Base-by-base conservation (phyloP, 2,797 vertebrate genomes). In the Crypturellus tataupa region DNA sequence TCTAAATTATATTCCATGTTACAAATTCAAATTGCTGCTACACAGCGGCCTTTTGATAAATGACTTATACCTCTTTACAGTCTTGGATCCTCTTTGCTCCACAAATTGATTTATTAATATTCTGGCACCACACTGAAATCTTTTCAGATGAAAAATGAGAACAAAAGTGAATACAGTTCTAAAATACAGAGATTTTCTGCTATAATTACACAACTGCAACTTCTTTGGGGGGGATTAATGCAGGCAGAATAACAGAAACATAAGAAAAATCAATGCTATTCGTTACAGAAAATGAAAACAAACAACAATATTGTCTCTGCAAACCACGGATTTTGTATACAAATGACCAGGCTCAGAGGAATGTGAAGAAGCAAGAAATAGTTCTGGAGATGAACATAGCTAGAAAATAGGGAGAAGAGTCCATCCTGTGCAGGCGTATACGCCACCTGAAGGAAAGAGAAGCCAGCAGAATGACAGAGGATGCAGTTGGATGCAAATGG, bases 1-100 rank as follows among this genome's bases (percentile, higher is more conserved):
- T 71, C 80, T 4, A 47, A 53, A 62, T 62, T 58, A 60, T 84
- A 85, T 73, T 64, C 58, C 46, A 47, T 15, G 19, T 58, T 75
- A 80, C 31, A 65, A 68, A 91, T 60, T 87, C 11, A 51, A 90
- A 84, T 56, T 59, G 69, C 39, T 69, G 27, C 25, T 83, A 75
- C 46, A 76, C 21, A 69, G 53, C 35, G 60, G 33, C 17, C 15
- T 83, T 87, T 72, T 84, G 63, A 94, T n/a, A 81, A 72, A 91
- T 53, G 12, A 65, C 16, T 91, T 62, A 2, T 3, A 51, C 55
- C 85, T 81, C 63, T 78, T 86, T 33, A 39, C 31, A 93, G 23
- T 72, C 55, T 81, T 18, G 75, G 21, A 87, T 31, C 7, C 9
- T 53, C n/a, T 78, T 46, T 46, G 82, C 91, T 91, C 65, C 37